Conservation (phyloP, 1,140 invertebrate genomes). For the Lepidostoma basale region DNA sequence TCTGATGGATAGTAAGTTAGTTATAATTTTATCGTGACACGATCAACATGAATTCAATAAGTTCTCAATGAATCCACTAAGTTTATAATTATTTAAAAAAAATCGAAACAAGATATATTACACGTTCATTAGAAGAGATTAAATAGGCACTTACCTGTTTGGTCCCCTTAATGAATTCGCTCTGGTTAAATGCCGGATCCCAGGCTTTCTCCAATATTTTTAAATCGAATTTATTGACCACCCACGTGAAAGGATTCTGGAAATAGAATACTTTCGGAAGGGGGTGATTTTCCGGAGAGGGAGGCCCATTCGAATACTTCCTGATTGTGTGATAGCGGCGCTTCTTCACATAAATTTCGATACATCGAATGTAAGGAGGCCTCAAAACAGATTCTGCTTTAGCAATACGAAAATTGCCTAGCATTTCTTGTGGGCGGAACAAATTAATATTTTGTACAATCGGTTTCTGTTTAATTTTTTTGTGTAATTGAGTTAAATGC, state of each 20-base stretch:
- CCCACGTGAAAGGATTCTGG: conserved; percentile 28
- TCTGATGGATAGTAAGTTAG: too few relatives aligned
- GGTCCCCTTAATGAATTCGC: conserved; percentile 21
- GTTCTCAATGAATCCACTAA: too few relatives aligned
- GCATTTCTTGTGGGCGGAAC: not conserved
- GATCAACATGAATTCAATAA: too few relatives aligned
- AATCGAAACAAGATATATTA: too few relatives aligned
- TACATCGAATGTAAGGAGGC: not conserved
- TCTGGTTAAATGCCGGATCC: conserved; percentile 25
- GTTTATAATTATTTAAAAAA: too few relatives aligned
- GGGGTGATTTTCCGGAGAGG: not conserved
- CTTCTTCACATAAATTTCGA: conserved; percentile 18
- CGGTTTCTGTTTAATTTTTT: not conserved
- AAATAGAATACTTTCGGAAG: conserved; percentile 18
- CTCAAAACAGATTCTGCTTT: not conserved
- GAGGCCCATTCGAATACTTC: not conserved
- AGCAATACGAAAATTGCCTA: not conserved
- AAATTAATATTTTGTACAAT: not conserved
- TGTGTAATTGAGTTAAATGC: not conserved
- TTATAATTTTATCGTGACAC: too few relatives aligned
- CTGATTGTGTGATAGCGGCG: not conserved
- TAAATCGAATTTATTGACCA: conserved; percentile 27
- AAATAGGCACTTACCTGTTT: conserved; percentile 9
- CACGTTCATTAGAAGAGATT: too few relatives aligned
- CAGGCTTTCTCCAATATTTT: conserved; percentile 22